These are phyloP conservation scores for Drosophila aldrichi DNA, from an alignment of 2,888 invertebrate genomes.

Conservation along the genomic window DNA sequence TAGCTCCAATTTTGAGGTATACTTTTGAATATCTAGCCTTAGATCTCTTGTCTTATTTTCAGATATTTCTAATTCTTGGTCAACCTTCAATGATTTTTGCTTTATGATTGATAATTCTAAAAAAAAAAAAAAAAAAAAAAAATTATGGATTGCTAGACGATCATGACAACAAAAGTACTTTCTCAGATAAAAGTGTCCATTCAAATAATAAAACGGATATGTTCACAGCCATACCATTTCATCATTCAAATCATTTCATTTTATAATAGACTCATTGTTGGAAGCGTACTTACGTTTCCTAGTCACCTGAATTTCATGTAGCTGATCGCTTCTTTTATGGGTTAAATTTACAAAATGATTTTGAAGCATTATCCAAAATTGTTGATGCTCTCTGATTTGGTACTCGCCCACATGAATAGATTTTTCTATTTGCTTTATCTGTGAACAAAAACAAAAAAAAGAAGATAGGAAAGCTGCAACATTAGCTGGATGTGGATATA, in stretches of 20 bases:
- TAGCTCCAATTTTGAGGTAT: slow-evolving; percentile 88
- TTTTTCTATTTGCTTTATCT: slow-evolving; percentile 89
- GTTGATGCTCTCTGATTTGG: slow-evolving; percentile 89
- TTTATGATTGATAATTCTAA: slow-evolving; percentile 87
- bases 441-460: background rate
- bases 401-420: slow-evolving; percentile 88
- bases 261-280: too few species aligned
- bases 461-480: too few species aligned
- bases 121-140: background rate
- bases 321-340: slow-evolving; percentile 89
- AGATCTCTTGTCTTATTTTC: slow-evolving; percentile 87
- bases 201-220: too few species aligned
- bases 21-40: slow-evolving; percentile 87
- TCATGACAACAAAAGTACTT: too few species aligned
- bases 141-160: too few species aligned
- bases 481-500: too few species aligned
- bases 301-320: slow-evolving; percentile 89
- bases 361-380: slow-evolving; percentile 92
- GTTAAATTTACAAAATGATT: slow-evolving; percentile 90
- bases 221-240: too few species aligned
- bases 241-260: too few species aligned
- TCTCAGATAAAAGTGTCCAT: too few species aligned
- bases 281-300: slow-evolving; percentile 88
- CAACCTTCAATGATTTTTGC: slow-evolving; percentile 90
- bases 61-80: slow-evolving; percentile 88